Evolutionary conservation across 2,888 invertebrate species (phyloP), one percentile per base, ranked within the genome.

Genomic region (Cantharis rustica): DNA sequence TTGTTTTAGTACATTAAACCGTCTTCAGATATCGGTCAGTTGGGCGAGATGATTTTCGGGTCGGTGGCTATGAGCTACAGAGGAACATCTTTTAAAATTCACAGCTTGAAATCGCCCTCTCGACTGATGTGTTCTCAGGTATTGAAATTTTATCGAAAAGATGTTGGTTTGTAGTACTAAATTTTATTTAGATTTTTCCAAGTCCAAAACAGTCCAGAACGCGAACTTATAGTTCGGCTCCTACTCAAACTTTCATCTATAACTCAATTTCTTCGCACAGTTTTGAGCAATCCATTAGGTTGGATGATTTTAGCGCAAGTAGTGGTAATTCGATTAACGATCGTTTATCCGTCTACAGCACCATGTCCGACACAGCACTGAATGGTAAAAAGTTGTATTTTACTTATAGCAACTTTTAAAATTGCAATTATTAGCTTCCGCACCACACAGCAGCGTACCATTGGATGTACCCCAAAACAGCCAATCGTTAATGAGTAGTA

Each of bases 41-140:
- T 97, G 86, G 95, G 96, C 82, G 97, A 97, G 90, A 96, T 97
- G 95, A 94, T 97, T 83, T 97, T 97, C 87, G 97, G 97, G 9
- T 94, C 96, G 1, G 94, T 96, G 71, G 95, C 96, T 1, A 95
- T 97, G 94, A 95, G 95, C 81, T 96, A 93, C 88, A 93, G 93
- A 85, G 96, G 95, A 73, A 93, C 95, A 61, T 94, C 95, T n/a
- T 91, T 96, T 80, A 97, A 97, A 90, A 95, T 95, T 76, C 94
- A 95, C 86, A 90, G 91, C 77, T 90, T 94, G 86, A 82, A 82
- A 16, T 81, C 83, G 11, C 87, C 87, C 5, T 76, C 82, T 13
- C 83, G 86, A 20, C 79, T 88, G 15, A 86, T 88, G 84, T 86
- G 86, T 74, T 87, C 91, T 27, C 91, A 91, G 89, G 92, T 91